These are phyloP conservation scores for Neodiprion pinetum DNA, from an alignment of 1,140 invertebrate genomes.

Conservation along the genomic window DNA sequence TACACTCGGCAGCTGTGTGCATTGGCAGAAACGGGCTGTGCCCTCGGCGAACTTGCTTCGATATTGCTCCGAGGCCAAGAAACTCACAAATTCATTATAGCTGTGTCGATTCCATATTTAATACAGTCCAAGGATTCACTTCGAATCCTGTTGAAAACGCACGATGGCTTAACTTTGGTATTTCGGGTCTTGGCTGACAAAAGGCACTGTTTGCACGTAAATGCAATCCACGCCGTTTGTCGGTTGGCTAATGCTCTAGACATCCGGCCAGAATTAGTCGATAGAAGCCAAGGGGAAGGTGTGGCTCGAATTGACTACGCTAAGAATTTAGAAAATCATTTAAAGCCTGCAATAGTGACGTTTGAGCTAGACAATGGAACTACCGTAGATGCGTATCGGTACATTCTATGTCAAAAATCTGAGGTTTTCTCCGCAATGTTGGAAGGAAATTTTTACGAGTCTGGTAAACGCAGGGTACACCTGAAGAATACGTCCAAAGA, in stretches of 20 bases:
- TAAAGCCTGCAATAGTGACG: conserved; percentile 56
- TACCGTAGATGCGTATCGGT: conserved; percentile 66
- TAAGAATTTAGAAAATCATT: conserved; percentile 31
- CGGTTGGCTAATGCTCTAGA: conserved; percentile 44
- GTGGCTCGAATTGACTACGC: background rate
- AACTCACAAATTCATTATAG: conserved; percentile 42
- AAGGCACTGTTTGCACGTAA: conserved; percentile 42
- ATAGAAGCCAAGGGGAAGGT: conserved; percentile 23
- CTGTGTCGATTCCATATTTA: conserved; percentile 55
- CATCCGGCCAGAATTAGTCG: conserved; percentile 36
- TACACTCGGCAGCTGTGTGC: conserved; percentile 39
- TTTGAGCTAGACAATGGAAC: conserved; percentile 71
- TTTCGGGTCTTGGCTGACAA: conserved; percentile 41
- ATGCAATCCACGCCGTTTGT: conserved; percentile 52
- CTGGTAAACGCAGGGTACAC: conserved; percentile 63
- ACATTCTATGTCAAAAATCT: conserved; percentile 68
- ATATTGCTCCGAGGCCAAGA: conserved; percentile 47
- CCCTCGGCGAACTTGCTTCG: conserved; percentile 46
- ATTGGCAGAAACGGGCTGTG: conserved; percentile 46
- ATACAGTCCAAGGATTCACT: conserved; percentile 44
- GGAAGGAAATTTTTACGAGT: conserved; percentile 71
- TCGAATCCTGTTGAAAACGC: conserved; percentile 39
- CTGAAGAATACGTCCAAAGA: conserved; percentile 65
- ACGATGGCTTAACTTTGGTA: conserved; percentile 50
- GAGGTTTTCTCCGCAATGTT: conserved; percentile 73